These are phyloP conservation scores for Pangasius djambal DNA, from an alignment of 2,797 vertebrate genomes.

Conservation along the genomic window DNA sequence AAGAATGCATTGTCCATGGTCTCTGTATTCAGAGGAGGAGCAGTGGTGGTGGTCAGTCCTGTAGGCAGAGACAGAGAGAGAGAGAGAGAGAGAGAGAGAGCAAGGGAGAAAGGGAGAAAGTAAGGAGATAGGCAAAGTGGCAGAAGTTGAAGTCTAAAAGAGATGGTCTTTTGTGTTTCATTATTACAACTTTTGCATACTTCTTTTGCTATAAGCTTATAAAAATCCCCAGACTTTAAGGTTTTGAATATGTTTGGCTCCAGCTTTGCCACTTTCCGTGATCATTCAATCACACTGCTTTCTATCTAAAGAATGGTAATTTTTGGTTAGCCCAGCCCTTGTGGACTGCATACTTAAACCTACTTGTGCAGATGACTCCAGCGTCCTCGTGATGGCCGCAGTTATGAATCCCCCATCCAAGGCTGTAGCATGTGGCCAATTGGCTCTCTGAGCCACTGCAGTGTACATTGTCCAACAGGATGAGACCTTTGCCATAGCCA, in stretches of 20 bases:
- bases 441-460: slow-evolving; percentile 81
- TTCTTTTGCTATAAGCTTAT: background rate
- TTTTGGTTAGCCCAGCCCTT: background rate
- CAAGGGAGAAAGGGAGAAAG: background rate
- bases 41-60: slow-evolving; percentile 61
- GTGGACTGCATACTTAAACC: slow-evolving; percentile 3
- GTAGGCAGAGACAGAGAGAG: background rate
- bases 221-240: background rate
- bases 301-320: background rate
- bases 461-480: slow-evolving; percentile 92
- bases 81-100: background rate
- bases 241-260: background rate
- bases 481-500: slow-evolving; percentile 86
- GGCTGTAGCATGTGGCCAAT: slow-evolving; percentile 80
- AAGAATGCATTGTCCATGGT: background rate
- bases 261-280: background rate
- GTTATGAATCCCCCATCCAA: slow-evolving; percentile 95
- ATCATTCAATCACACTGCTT: background rate
- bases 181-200: background rate
- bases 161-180: background rate
- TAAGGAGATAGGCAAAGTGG: background rate
- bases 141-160: background rate
- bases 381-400: slow-evolving; percentile 96
- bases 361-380: slow-evolving; percentile 87
- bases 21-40: slow-evolving; percentile 55